Evolutionary conservation across 30 jellyfish, hydroid and myxozoan genomes (phyloP).

Genomic region (Clytia hemisphaerica): DNA sequence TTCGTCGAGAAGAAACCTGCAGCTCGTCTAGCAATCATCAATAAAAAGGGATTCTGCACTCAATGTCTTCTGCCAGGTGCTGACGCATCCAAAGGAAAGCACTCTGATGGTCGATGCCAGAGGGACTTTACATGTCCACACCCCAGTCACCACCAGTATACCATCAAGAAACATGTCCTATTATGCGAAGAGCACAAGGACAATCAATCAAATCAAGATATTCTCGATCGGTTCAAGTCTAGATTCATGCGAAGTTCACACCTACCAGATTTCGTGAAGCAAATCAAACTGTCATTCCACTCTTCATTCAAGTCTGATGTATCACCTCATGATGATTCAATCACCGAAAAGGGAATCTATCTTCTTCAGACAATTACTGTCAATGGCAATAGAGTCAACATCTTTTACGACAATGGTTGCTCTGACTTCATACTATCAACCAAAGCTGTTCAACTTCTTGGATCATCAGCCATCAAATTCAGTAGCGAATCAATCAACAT

Average conservation of each 20-base stretch:
- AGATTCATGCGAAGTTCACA: background rate
- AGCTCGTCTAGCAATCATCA: constrained; percentile 6
- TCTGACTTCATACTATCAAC: background rate
- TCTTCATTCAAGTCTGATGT: constrained; percentile 5
- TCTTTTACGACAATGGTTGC: background rate
- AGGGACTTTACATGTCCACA: constrained; percentile 4
- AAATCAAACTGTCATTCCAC: too few species aligned
- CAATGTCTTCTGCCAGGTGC: constrained; percentile 14
- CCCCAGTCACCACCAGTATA: too few species aligned
- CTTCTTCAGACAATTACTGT: constrained; percentile 9
- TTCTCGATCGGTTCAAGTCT: constrained; percentile 10
- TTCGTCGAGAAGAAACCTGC: background rate
- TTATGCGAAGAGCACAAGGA: constrained; percentile 8
- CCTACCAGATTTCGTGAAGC: background rate
- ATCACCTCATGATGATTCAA: too few species aligned
- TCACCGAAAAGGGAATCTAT: constrained; percentile 1
- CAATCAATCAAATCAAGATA: background rate
- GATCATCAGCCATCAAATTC: background rate
- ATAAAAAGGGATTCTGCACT: constrained; percentile 5
- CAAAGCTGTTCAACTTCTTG: constrained; percentile 4
- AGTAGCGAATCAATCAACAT: background rate
- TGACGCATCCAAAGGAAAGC: background rate
- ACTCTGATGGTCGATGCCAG: constrained; percentile 9
- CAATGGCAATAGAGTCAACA: too few species aligned
- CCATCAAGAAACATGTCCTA: constrained; percentile 1